Conservation (phyloP, 1,140 invertebrate species). For the Maniola jurtina region DNA sequence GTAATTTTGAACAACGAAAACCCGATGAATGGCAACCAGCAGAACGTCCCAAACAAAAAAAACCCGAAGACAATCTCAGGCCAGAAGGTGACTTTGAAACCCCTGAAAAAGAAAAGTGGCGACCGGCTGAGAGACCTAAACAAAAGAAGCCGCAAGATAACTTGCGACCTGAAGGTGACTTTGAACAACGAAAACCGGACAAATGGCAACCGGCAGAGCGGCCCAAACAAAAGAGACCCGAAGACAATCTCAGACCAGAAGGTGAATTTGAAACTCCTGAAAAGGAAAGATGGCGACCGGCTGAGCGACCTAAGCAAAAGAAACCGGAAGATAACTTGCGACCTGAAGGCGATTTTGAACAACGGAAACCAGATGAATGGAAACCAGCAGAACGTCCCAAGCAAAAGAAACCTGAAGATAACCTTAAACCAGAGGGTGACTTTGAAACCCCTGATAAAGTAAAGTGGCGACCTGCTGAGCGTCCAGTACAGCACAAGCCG, state of each 20-base stretch:
- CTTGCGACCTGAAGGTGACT: constrained; percentile 83
- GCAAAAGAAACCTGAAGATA: constrained; percentile 67
- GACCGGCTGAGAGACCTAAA: constrained; percentile 64
- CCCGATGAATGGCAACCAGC: constrained; percentile 31
- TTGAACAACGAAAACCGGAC: constrained; percentile 71
- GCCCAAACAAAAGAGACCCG: constrained; percentile 18
- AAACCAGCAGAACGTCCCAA: constrained; percentile 76
- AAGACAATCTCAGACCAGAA: constrained; percentile 79
- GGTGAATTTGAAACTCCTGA: constrained; percentile 79
- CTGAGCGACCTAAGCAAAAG: constrained; percentile 64
- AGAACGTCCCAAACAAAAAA: constrained; percentile 59
- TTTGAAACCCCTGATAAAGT: constrained; percentile 78
- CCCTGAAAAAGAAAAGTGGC: constrained; percentile 59
- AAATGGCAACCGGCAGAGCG: constrained; percentile 44
- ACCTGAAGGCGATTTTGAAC: constrained; percentile 79
- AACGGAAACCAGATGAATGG: constrained; percentile 56
- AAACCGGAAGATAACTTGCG: constrained; percentile 79
- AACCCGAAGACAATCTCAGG: constrained; percentile 76
- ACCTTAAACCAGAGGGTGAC: constrained; percentile 80
- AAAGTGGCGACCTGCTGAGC: constrained; percentile 77
- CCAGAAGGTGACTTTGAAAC: constrained; percentile 79
- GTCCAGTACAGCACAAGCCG: constrained; percentile 76
- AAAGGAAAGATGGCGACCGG: constrained; percentile 65
- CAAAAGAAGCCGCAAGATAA: constrained; percentile 78
- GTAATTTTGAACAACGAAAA: constrained; percentile 44